phyloP scores from a whole-genome alignment of 2,888 invertebrate genomes.

The Syritta pipiens region DNA sequence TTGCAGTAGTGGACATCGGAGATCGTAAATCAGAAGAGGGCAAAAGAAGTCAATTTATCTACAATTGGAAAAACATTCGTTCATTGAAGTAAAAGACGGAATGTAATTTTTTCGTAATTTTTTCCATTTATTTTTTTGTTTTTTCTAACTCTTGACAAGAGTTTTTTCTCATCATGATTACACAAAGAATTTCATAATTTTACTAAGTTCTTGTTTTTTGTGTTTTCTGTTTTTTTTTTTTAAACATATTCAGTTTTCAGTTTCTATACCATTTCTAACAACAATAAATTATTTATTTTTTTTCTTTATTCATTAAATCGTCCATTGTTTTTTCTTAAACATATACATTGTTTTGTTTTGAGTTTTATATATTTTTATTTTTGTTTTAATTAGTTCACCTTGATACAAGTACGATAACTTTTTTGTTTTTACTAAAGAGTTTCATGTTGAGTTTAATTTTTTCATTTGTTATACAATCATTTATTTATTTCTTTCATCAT shows the following conservation, averaged over 20 bases:
- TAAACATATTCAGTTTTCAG: slow-evolving; percentile 51
- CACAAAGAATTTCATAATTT: slow-evolving; percentile 68
- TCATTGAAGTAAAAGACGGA: not conserved
- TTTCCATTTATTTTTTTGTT: slow-evolving; percentile 37
- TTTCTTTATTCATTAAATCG: slow-evolving; percentile 41
- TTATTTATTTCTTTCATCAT: slow-evolving; percentile 20
- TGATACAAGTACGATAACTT: slow-evolving; percentile 67
- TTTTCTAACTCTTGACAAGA: slow-evolving; percentile 33
- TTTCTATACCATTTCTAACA: slow-evolving; percentile 66
- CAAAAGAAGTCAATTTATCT: too few relatives aligned
- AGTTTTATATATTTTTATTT: slow-evolving; percentile 8
- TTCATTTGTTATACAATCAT: slow-evolving; percentile 30
- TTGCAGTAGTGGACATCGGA: too few relatives aligned
- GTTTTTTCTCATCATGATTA: slow-evolving; percentile 49
- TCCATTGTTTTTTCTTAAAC: slow-evolving; percentile 54
- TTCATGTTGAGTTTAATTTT: slow-evolving; percentile 11
- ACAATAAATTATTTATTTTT: slow-evolving; percentile 60
- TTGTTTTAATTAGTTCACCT: slow-evolving; percentile 61
- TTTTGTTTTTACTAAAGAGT: slow-evolving; percentile 43
- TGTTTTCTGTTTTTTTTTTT: slow-evolving; percentile 22
- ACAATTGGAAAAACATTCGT: too few relatives aligned
- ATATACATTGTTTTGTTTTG: slow-evolving; percentile 28
- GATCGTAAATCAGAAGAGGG: too few relatives aligned
- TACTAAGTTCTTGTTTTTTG: slow-evolving; percentile 40
- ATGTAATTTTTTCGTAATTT: slow-evolving; percentile 5